Base-by-base conservation (phyloP, 2,113 vertebrate genomes). In the Clarias gariepinus region DNA sequence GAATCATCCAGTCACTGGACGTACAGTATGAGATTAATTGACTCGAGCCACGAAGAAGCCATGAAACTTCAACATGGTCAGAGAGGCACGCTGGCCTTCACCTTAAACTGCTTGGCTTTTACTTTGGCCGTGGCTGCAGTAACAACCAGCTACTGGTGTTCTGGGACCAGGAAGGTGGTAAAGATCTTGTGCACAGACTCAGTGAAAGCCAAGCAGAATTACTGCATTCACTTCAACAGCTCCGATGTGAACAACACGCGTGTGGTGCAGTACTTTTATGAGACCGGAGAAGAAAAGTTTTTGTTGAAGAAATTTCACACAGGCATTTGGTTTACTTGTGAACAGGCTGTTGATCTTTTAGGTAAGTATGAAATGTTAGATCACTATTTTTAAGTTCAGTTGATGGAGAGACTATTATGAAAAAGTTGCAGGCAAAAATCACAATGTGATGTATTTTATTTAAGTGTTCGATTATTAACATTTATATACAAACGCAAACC, bases 91-190 rank as follows among this genome's bases (percentile, higher is more conserved):
- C 94, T 96, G 90, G 95, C 96, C 0, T 94, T 98, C 85, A 94
- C 94, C 0, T 95, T 97, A 87, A 93, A 95, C 89, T 92, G 96
- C 53, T 92, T 97, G 79, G 96, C 96, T 1, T 93, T 99, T 9
- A 87, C 91, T 23, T 95, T 97, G 89, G 97, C 97, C 25, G 77
- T 98, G 53, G 95, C 95, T 0, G 96, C 97, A 0, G 91, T 97
- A 85, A 94, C 94, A 85, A 99, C 96, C 95, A 97, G 95, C 87
- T 96, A 97, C 93, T 98, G 98, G 98, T 98, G 97, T 0, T 94
- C 97, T 86, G 97, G 97, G 0, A 96, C 93, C 0, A 91, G 95
- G 76, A 96, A 96, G 92, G 96, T 97, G 52, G 92, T 95, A 80
- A 98, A 98, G 84, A 96, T 97, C 0, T 96, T 97, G 92, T 98